Percentiles rank a stretch among this genome's conserved stretches.
Evolutionary conservation across 2,888 invertebrate genomes (phyloP).

Genomic region (Taphrorychus bicolor): DNA sequence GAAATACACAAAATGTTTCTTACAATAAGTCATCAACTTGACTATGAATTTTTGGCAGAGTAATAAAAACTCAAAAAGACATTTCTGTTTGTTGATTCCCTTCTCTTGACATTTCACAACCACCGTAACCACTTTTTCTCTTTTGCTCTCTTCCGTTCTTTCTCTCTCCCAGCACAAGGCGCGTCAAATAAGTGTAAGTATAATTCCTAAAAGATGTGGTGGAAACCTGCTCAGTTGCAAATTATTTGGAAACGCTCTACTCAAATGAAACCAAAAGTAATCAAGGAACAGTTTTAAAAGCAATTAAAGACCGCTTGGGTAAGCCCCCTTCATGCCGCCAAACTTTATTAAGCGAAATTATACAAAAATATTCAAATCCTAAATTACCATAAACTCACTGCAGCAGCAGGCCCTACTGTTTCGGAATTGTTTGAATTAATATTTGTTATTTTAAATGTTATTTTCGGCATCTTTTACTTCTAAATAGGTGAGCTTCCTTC

Average conservation of each 20-base stretch:
- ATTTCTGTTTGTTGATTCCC: no score
- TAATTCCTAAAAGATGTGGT: neutral
- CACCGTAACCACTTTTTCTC: no score
- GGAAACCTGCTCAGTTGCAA: neutral
- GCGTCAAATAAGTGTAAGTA: neutral
- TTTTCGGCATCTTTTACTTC: no score
- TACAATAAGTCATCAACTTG: no score
- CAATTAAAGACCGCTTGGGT: constrained; percentile 4
- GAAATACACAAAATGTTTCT: no score
- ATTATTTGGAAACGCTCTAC: neutral
- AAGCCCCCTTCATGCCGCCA: constrained; percentile 2
- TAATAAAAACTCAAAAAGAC: no score
- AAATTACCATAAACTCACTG: constrained; percentile 10
- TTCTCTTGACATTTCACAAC: no score
- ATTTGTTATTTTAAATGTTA: constrained; percentile 3
- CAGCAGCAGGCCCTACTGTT: constrained; percentile 6
- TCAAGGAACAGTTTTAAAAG: constrained; percentile 8
- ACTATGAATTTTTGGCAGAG: no score
- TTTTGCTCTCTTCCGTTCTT: neutral
- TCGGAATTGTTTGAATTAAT: constrained; percentile 10
- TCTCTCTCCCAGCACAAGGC: neutral
- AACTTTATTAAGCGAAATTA: constrained; percentile 11
- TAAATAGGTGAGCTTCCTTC: no score
- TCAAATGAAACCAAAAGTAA: constrained; percentile 1
- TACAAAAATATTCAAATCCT: constrained; percentile 14